These are phyloP conservation scores for Protonemura montana DNA, from an alignment of 2,888 invertebrate species.

Conservation along the genomic window DNA sequence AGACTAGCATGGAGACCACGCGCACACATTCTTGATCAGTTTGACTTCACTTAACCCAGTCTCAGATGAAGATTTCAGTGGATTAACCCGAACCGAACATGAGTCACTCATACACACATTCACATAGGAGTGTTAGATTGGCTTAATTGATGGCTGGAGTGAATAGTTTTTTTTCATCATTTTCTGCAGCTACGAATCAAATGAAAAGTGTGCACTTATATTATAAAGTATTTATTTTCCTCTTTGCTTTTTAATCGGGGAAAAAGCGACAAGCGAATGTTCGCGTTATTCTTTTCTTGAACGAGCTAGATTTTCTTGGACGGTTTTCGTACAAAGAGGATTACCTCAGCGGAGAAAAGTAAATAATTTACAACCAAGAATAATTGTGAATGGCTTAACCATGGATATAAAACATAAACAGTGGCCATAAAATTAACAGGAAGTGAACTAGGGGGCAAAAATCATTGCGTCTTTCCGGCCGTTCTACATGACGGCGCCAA, in stretches of 20 bases:
- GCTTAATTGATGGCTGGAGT: conserved; percentile 65
- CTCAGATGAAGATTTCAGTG: conserved; percentile 55
- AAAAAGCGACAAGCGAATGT: neutral
- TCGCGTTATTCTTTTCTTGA: neutral
- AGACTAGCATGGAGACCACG: conserved; percentile 4
- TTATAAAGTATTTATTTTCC: neutral
- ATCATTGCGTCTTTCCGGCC: conserved; percentile 55
- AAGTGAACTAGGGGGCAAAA: conserved; percentile 53
- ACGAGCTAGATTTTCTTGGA: neutral
- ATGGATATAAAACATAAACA: conserved; percentile 37
- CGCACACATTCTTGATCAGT: conserved; percentile 66
- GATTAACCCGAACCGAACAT: conserved; percentile 35
- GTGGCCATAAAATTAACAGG: conserved; percentile 44
- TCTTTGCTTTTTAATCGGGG: too few species aligned
- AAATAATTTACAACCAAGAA: conserved; percentile 14
- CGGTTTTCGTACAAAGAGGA: conserved; percentile 19
- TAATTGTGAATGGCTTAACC: conserved; percentile 34
- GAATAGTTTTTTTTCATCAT: neutral
- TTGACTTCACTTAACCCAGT: conserved; percentile 80
- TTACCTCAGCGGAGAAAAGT: conserved; percentile 23
- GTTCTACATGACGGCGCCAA: conserved; percentile 53
- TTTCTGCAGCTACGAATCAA: neutral
- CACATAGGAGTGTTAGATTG: conserved; percentile 67
- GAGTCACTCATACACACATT: conserved; percentile 48
- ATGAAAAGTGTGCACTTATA: neutral